A percentile compares a stretch with the other conserved stretches of the same genome.
These are phyloP conservation scores for Barbus barbus DNA, from an alignment of 2,113 vertebrate genomes.

Conservation along the genomic window DNA sequence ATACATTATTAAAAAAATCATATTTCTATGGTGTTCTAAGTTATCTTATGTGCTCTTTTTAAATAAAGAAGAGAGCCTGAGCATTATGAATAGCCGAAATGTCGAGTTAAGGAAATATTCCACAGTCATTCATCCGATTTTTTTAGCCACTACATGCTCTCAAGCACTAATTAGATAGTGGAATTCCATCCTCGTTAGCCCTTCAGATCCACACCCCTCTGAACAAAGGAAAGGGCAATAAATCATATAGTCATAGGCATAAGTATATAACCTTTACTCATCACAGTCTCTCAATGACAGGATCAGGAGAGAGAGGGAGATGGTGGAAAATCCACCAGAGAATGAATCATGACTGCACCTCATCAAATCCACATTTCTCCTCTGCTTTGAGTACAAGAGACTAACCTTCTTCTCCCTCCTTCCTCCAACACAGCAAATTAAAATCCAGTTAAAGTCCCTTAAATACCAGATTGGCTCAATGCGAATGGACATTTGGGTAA, in stretches of 20 bases:
- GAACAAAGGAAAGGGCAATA: constrained; percentile 42
- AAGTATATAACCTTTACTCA: constrained; percentile 48
- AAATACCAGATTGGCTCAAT: constrained; percentile 20
- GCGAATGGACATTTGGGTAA: neutral
- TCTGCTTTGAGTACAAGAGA: constrained; percentile 26
- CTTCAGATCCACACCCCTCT: constrained; percentile 31
- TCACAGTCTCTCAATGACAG: constrained; percentile 28
- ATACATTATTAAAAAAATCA: too few species aligned
- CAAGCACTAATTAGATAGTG: constrained; percentile 25
- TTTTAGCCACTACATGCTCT: constrained; percentile 12
- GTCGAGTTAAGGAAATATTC: neutral
- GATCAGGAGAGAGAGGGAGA: constrained; percentile 32
- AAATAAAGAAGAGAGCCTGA: neutral
- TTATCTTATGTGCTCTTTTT: neutral
- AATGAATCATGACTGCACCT: constrained; percentile 48
- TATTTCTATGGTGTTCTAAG: neutral
- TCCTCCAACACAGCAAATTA: constrained; percentile 26
- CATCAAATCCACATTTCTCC: constrained; percentile 43
- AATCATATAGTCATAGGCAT: constrained; percentile 37
- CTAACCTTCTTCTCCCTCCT: constrained; percentile 19
- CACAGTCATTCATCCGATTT: constrained; percentile 28
- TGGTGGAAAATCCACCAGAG: constrained; percentile 10
- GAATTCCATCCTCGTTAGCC: constrained; percentile 32
- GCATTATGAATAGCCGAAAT: neutral
- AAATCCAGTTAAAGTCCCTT: constrained; percentile 32